Base-by-base conservation (phyloP, 23 tunicate species). In the Diplosoma virens region DNA sequence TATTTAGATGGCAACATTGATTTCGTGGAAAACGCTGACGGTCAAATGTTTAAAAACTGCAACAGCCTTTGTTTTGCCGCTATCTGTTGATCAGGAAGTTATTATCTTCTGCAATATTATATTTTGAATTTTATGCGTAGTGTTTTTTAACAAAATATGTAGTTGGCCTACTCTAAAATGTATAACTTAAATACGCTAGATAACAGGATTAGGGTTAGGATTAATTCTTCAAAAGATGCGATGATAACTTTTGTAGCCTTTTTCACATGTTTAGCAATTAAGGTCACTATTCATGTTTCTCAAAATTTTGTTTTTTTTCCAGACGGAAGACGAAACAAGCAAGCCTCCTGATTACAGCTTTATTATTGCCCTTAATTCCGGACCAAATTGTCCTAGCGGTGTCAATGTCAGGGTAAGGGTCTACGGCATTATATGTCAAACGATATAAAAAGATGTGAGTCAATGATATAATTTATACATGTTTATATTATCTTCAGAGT, bases 321-420 rank as follows among this genome's bases (percentile, higher is more conserved):
- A 24, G 9, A 22, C 36, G 16, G 36, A 29, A 25, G 71, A 7
- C 35, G 5, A 11, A 18, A 25, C 11, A 3, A 6, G 9, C 21
- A 72, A 72, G 35, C 78, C 78, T 11, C 25, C 34, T 18, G 21
- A 6, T 1, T 47, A 50, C 25, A 22, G 28, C 36, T 72, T 24
- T 9, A 23, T 72, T 4, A 72, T 72, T 48, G 78, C 61, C 4
- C 5, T 72, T 21, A 47, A 48, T 7, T 9, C 61, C 3, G 78
- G 78, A 4, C 34, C 16, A 5, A 61, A 3, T 3, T 72, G 78
- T 26, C 33, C 78, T 3, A 35, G 78, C 9, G 78, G 78, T 47
- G 3, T 72, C 18, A 11, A 1, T 2, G 27, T 48, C 1, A 22
- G 18, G 21, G 78, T 72, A 72, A 68, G 75, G n/a, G n/a, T n/a